Evolutionary conservation across 1,140 invertebrate species (phyloP).

Genomic region (Drosophila burlai): DNA sequence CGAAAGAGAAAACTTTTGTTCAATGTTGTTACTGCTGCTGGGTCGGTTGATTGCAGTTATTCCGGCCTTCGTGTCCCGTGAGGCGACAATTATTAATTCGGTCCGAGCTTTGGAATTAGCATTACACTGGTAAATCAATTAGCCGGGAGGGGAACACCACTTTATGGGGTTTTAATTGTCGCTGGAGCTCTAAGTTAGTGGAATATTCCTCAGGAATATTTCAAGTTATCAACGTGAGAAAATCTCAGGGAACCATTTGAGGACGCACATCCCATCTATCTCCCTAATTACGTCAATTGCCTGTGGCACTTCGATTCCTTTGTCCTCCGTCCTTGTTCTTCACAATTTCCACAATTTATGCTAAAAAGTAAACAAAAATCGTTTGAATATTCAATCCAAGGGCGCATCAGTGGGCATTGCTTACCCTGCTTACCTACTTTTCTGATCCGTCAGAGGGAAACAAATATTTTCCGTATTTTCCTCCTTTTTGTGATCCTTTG

Average conservation of each 20-base stretch:
- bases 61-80: constrained; percentile 19
- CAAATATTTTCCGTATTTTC: no score
- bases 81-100: constrained; percentile 69
- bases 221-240: constrained; percentile 63
- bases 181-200: not conserved
- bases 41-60: constrained; percentile 20
- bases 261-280: constrained; percentile 29
- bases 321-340: constrained; percentile 23
- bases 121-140: constrained; percentile 68
- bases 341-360: constrained; percentile 62
- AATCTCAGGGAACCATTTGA: constrained; percentile 37
- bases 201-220: not conserved
- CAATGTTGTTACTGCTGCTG: constrained; percentile 19
- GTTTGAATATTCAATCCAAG: constrained; percentile 68
- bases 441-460: no score
- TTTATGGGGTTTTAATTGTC: constrained; percentile 63
- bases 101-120: constrained; percentile 44
- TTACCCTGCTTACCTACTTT: constrained; percentile 42
- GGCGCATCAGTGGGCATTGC: constrained; percentile 33
- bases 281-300: constrained; percentile 76
- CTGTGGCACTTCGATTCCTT: constrained; percentile 54
- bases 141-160: not conserved
- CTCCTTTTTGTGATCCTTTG: constrained; percentile 58
- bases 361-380: constrained; percentile 73
- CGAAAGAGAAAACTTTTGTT: constrained; percentile 62